Conservation (phyloP, 2,113 vertebrate species). For the Cepphus grylle region DNA sequence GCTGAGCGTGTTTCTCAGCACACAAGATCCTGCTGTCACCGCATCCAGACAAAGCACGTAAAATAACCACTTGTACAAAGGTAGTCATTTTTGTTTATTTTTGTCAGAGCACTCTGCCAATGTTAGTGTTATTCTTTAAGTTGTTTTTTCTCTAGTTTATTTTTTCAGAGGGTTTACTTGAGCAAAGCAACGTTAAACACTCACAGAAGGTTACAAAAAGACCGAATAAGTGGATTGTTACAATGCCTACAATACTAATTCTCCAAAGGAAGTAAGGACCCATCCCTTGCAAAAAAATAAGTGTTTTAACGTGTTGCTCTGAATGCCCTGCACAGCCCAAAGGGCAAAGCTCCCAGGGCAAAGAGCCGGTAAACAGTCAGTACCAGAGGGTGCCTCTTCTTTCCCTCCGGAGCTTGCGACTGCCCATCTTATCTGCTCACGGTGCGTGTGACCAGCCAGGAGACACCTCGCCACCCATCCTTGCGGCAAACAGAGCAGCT, state of each 20-base stretch:
- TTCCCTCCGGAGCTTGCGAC: not conserved
- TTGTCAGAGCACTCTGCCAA: not conserved
- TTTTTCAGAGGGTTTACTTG: not conserved
- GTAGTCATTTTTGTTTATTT: not conserved
- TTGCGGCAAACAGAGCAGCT: not conserved
- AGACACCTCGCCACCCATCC: rapidly evolving
- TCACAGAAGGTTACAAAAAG: not conserved
- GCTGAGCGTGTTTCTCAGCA: not conserved
- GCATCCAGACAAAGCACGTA: rapidly evolving
- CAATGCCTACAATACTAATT: rapidly evolving
- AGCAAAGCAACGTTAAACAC: not conserved
- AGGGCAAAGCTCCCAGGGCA: not conserved
- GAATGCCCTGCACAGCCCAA: not conserved
- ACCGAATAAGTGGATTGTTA: not conserved
- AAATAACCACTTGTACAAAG: not conserved
- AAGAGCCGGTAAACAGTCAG: not conserved
- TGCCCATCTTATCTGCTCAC: not conserved
- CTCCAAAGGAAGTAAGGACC: not conserved
- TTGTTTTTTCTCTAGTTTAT: not conserved
- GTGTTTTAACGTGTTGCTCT: not conserved
- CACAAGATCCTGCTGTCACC: not conserved
- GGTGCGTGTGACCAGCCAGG: not conserved
- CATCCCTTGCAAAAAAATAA: not conserved
- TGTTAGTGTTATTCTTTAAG: not conserved
- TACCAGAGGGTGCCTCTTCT: not conserved